Evolutionary conservation across 2,888 invertebrate genomes (phyloP).

Genomic region (Cynaeus angustus): DNA sequence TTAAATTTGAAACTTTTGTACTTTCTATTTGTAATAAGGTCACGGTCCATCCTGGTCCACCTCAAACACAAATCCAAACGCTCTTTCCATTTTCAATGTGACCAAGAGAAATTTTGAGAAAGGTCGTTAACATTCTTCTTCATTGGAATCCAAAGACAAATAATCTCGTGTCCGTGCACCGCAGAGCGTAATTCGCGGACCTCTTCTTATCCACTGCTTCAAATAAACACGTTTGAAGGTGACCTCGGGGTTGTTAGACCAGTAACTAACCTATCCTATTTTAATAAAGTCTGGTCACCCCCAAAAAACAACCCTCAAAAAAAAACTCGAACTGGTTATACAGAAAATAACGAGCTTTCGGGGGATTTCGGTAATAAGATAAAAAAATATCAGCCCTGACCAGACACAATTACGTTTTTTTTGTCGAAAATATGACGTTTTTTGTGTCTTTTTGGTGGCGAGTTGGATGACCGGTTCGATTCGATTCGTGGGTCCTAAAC

Average conservation of each 20-base stretch:
- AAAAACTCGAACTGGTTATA: conserved; percentile 23
- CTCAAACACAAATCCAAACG: conserved; percentile 26
- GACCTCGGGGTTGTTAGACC: background rate
- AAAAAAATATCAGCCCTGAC: conserved; percentile 63
- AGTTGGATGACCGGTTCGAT: conserved; percentile 66
- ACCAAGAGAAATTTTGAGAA: conserved; percentile 46
- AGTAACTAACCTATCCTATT: conserved; percentile 42
- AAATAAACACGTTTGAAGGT: background rate
- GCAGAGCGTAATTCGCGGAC: conserved; percentile 10
- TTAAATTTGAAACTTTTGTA: conserved; percentile 41
- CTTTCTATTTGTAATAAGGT: conserved; percentile 43
- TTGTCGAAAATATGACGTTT: conserved; percentile 57
- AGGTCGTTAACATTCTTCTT: conserved; percentile 44
- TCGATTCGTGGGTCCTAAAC: conserved; percentile 67
- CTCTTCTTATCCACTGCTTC: conserved; percentile 8
- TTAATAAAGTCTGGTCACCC: conserved; percentile 13
- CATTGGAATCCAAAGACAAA: conserved; percentile 18
- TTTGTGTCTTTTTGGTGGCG: conserved; percentile 56
- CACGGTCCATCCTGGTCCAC: conserved; percentile 37
- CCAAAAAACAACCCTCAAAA: conserved; percentile 22
- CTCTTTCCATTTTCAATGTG: conserved; percentile 18
- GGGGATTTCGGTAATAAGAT: background rate
- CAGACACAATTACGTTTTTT: conserved; percentile 69
- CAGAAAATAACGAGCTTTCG: conserved; percentile 1
- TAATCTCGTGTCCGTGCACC: conserved; percentile 1